These are phyloP conservation scores for Sebastes nivosus DNA, from an alignment of 2,797 vertebrate genomes.

Conservation along the genomic window DNA sequence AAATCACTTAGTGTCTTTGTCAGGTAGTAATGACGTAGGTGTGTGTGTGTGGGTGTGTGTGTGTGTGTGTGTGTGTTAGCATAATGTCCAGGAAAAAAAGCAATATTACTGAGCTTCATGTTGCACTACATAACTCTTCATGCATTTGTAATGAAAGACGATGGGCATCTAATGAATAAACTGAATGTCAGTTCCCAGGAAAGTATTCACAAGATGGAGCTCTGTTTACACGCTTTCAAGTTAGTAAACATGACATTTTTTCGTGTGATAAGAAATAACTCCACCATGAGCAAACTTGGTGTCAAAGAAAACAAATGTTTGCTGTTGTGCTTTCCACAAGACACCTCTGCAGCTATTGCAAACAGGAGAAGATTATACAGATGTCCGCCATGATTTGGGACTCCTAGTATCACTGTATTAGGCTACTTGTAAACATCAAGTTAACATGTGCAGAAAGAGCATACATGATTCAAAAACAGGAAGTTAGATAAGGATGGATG, in stretches of 20 bases:
- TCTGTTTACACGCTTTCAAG: not conserved
- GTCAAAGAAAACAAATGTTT: constrained; percentile 1
- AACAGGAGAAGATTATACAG: not conserved
- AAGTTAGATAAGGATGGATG: not conserved
- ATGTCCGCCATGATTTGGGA: not conserved
- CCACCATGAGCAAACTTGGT: not conserved
- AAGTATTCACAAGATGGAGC: not conserved
- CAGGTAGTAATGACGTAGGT: constrained; percentile 17
- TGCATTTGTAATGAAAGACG: not conserved
- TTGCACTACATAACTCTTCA: not conserved
- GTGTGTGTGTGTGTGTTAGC: not conserved
- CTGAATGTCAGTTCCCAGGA: not conserved
- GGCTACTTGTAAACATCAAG: not conserved
- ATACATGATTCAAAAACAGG: not conserved
- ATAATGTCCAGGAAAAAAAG: not conserved
- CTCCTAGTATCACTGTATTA: not conserved
- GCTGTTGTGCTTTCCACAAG: not conserved
- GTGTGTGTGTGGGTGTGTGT: not conserved
- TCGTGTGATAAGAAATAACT: not conserved
- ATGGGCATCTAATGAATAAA: not conserved
- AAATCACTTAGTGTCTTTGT: constrained; percentile 55
- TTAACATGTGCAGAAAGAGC: not conserved
- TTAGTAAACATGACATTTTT: not conserved
- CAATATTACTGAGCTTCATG: not conserved
- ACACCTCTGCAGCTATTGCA: not conserved